Percentiles rank a stretch among this genome's conserved stretches.
Evolutionary conservation across 2,888 invertebrate genomes (phyloP).

Genomic region (Netelia fuscicornis): DNA sequence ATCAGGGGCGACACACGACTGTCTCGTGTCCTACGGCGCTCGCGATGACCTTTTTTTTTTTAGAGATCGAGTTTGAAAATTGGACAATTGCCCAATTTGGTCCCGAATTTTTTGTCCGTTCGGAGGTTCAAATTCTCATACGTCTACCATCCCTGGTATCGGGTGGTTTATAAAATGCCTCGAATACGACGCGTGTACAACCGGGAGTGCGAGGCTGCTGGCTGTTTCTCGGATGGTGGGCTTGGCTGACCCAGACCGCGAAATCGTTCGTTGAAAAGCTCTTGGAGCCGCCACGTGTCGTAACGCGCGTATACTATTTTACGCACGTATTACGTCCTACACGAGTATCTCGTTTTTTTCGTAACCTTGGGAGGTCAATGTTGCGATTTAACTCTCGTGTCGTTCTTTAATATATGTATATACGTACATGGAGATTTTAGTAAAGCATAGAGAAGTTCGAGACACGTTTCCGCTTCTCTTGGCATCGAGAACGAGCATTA

Average conservation of each 20-base stretch:
- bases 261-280: constrained; percentile 11
- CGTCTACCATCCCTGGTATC: constrained; percentile 42
- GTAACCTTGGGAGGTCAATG: constrained; percentile 45
- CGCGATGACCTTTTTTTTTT: too few relatives aligned
- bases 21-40: too few relatives aligned
- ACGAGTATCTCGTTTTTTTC: neutral
- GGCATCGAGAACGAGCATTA: constrained; percentile 52
- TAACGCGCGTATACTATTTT: constrained; percentile 44
- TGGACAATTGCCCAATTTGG: too few relatives aligned
- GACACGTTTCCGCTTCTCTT: constrained; percentile 31
- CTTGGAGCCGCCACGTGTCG: constrained; percentile 37
- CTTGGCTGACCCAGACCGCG: constrained; percentile 59
- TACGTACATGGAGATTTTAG: neutral
- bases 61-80: too few relatives aligned
- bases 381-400: constrained; percentile 6
- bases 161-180: constrained; percentile 59
- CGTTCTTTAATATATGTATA: too few relatives aligned
- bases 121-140: too few relatives aligned
- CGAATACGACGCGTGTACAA: constrained; percentile 46
- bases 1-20: too few relatives aligned
- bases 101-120: too few relatives aligned
- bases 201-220: constrained; percentile 11
- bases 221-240: neutral
- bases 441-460: neutral
- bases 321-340: neutral